Base-by-base conservation (phyloP, 1,140 invertebrate genomes). In the Leucophenga varia region DNA sequence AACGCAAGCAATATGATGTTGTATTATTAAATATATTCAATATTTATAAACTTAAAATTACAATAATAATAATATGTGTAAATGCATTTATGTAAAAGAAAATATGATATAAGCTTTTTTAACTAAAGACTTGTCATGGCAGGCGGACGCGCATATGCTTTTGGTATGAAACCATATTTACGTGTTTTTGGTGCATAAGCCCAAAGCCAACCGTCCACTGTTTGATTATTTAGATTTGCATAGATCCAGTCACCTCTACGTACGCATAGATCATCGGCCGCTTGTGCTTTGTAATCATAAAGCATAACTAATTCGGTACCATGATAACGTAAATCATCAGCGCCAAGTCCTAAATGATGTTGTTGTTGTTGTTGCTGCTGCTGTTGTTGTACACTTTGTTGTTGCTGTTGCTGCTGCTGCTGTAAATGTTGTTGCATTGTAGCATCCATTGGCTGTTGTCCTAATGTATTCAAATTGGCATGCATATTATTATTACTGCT, bases 231-330 rank as follows among this genome's bases (percentile, higher is more conserved):
- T 25, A 95, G 79, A 78, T 96, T 92, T 0, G 92, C 93, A 77
- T 95, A 96, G 46, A 96, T 92, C 90, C 91, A 94, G 59, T 97
- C 92, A 1, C 93, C 93, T 38, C 92, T 78, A 50, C 88, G 82
- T 21, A 96, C 91, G 19, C 88, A 90, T 20, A 96, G 77, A 77
- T 95, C 93, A 73, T 95, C 92, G 2, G 91, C 88, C 25, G 91
- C 91, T 81, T 95, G 90, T 31, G 91, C 91, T 80, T 95, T 94
- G 76, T 95, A 96, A 80, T 95, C 92, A 60, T 95, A 95, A 3
- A 95, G 80, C 84, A 95, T 93, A 36, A 96, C 90, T 59, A 95
- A 79, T 75, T 96, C 93, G 2, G 91, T 92, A 35, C 91, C 91
- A 61, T 88, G 86, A 70, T 87, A 89, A 13, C 86, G 77, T 14